Base-by-base conservation (phyloP, 2,888 invertebrate species). In the Mythimna impura region DNA sequence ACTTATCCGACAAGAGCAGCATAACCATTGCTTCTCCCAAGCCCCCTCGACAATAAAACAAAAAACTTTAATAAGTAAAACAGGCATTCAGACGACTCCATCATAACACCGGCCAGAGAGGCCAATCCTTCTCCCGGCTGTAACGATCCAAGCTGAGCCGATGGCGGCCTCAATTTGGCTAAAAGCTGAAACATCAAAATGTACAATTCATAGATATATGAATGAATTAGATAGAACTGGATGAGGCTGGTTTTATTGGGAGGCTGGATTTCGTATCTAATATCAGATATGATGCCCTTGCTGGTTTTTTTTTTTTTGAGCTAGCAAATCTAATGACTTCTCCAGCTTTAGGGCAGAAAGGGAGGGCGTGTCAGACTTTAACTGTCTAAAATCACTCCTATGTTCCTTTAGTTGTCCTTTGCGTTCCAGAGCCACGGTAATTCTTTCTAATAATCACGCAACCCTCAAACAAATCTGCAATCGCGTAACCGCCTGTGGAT, bases 101-200 rank as follows among this genome's bases (percentile, higher is more conserved):
- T 80, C 71, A 79, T 82, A 76, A 78, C 80, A 69, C 66, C 9
- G 54, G 57, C 7, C 60, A 72, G 81, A 75, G 73, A 80, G 75
- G 71, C 70, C 12, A 17, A 66, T 68, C 76, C 22, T 25, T 47
- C 47, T n/a, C 62, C 25, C 34, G 10, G n/a, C 47, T 55, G 74
- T 69, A 71, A 80, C 67, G 64, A 52, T 54, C 55, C 64, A 9
- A 10, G 47, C 47, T 85, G 84, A 87, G 86, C 87, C 84, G 80
- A 87, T 86, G 71, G 83, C 78, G 81, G 87, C 73, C 87, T 82
- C 92, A 92, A 91, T 91, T 91, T 91, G 86, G 87, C 86, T 91
- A 89, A 92, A 90, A 91, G 91, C 91, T 89, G 82, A 86, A 89
- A 88, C 87, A 87, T 86, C 87, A 78, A 84, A 86, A 87, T 86